Conservation (phyloP, 1,140 invertebrate genomes). For the Melitaea cinxia region DNA sequence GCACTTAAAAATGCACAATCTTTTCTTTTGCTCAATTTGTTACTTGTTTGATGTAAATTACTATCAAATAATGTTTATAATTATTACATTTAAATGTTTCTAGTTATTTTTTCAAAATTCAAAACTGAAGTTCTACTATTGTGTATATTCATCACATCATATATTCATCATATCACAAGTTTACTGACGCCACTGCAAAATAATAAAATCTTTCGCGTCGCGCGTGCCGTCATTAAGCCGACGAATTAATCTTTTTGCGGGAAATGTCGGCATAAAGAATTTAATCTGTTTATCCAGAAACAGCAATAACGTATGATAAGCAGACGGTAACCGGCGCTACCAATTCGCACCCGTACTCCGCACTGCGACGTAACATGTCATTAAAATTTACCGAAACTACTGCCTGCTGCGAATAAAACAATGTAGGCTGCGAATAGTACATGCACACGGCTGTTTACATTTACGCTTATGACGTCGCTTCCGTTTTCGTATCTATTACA, state of each 20-base stretch:
- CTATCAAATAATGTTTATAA: too few species aligned
- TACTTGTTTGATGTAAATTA: too few species aligned
- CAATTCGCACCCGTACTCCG: constrained; percentile 39
- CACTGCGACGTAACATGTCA: constrained; percentile 63
- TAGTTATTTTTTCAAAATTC: too few species aligned
- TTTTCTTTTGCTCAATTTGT: too few species aligned
- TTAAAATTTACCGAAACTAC: constrained; percentile 67
- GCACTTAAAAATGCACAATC: too few species aligned
- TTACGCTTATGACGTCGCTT: constrained; percentile 48
- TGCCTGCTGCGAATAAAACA: constrained; percentile 54
- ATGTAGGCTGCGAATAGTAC: constrained; percentile 44
- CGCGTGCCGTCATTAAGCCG: constrained; percentile 8
- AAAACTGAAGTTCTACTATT: too few species aligned
- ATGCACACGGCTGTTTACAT: constrained; percentile 48
- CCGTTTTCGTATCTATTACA: constrained; percentile 33
- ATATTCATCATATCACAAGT: neutral
- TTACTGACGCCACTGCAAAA: constrained; percentile 4
- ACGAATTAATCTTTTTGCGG: constrained; percentile 22
- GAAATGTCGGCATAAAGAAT: constrained; percentile 22
- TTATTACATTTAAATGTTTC: too few species aligned
- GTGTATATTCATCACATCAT: too few species aligned
- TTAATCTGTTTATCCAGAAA: constrained; percentile 38
- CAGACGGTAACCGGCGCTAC: constrained; percentile 22
- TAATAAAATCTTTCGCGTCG: constrained; percentile 1
- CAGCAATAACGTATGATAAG: constrained; percentile 40